These are phyloP conservation scores for Hypocryptadius cinnamomeus DNA, from an alignment of 2,113 vertebrate genomes.

Conservation along the genomic window DNA sequence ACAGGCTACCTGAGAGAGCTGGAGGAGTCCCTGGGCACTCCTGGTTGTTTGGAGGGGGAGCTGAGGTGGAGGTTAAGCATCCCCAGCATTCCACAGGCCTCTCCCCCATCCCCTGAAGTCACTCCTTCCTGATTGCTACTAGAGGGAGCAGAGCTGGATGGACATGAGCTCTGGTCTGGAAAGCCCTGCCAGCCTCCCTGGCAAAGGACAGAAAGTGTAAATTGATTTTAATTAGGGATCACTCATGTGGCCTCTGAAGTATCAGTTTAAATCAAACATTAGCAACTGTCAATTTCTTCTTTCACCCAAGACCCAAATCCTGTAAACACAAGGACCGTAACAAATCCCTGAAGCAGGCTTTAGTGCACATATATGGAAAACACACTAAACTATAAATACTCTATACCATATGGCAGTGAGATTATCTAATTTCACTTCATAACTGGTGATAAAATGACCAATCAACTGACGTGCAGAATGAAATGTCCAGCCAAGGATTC, in stretches of 20 bases:
- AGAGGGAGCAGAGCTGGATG: not conserved
- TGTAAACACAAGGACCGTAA: conserved; percentile 40
- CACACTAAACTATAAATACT: conserved; percentile 54
- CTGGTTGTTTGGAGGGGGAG: not conserved
- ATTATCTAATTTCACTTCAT: conserved; percentile 58
- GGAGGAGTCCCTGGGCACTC: not conserved
- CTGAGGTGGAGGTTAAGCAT: not conserved
- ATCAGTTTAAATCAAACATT: conserved; percentile 50
- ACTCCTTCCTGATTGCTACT: rapidly evolving
- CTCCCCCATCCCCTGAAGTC: not conserved
- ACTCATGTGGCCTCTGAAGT: not conserved
- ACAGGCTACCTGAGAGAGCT: not conserved
- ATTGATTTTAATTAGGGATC: conserved; percentile 25
- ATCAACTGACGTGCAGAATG: conserved; percentile 23
- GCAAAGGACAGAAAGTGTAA: not conserved
- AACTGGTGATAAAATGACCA: conserved; percentile 59
- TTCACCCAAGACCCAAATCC: conserved; percentile 39
- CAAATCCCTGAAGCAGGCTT: conserved; percentile 50
- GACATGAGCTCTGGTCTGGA: not conserved
- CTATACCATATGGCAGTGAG: conserved; percentile 33
- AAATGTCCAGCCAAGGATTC: conserved; percentile 27
- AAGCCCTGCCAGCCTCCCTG: not conserved
- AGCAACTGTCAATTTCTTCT: conserved; percentile 36
- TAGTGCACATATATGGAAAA: conserved; percentile 33
- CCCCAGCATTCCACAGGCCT: rapidly evolving